Conservation (phyloP, 2,797 vertebrate genomes). For the Gallinago solitaria region DNA sequence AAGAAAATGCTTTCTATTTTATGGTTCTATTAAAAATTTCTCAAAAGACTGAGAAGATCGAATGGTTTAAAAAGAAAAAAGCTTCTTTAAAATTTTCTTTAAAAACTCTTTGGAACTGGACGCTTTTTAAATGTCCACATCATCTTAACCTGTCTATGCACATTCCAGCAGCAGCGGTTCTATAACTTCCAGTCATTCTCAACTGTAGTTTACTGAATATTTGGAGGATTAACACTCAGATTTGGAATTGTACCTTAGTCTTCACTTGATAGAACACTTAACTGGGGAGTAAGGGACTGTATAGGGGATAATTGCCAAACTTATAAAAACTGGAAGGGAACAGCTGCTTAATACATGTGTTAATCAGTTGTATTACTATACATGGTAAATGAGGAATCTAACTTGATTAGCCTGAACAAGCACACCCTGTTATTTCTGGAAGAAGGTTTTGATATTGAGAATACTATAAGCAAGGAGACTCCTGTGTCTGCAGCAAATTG, state of each 20-base stretch:
- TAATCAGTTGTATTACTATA: background rate
- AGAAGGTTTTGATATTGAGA: background rate
- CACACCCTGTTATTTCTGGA: background rate
- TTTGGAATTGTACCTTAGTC: background rate
- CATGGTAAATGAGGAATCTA: background rate
- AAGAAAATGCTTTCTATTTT: background rate
- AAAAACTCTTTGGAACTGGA: background rate
- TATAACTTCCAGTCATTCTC: background rate
- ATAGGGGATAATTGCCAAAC: background rate
- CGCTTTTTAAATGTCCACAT: background rate
- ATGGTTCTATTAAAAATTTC: background rate
- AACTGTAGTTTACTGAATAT: background rate
- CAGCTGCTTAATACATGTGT: background rate
- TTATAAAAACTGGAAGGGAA: background rate
- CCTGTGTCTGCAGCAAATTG: background rate
- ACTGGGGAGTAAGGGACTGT: background rate
- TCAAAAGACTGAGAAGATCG: background rate
- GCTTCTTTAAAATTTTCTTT: background rate
- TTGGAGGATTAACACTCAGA: background rate
- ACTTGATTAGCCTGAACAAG: background rate
- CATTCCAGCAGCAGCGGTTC: background rate
- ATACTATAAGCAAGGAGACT: background rate
- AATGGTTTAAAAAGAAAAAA: background rate
- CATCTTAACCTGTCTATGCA: background rate
- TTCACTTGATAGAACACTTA: background rate